Base-by-base conservation (phyloP, 1,140 invertebrate genomes). In the Conus betulinus region DNA sequence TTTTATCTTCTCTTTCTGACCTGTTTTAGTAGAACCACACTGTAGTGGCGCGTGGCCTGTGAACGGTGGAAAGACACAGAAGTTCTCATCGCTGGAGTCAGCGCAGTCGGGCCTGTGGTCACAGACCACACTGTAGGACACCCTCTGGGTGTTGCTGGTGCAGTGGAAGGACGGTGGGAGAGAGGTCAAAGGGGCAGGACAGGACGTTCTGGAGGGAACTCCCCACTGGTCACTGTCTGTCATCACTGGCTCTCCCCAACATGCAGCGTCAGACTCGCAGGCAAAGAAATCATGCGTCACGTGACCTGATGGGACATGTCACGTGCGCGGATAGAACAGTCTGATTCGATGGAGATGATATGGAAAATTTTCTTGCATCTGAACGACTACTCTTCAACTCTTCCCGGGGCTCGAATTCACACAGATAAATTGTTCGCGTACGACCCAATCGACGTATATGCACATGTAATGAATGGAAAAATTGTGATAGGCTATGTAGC, bases 41-140 rank as follows among this genome's bases (percentile, higher is more conserved):
- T 81, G 25, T 10, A 11, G 8, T 78, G n/a, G 74, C 52, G 11
- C 2, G 79, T 23, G 1, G 51, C 25, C 39, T 10, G 11, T 15
- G 84, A 25, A 85, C 25, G 84, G 63, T 2, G 13, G n/a, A 17
- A 85, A 85, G 20, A 67, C 84, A 85, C 84, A 85, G 39, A 85
- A 85, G 39, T 27, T 20, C 51, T 85, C 84, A 57, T 85, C 84
- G 27, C 84, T 85, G n/a, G 53, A 15, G 84, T 85, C 84, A 39
- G 57, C 5, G 39, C 84, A 85, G 63, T 85, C 84, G 10, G n/a
- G 8, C 5, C 84, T 53, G 63, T 85, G 63, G 51, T 85, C 84
- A 85, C 84, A 85, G 11, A 85, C 84, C 84, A 85, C 53, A 23
- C 57, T 85, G 60, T 85, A 71, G 57, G 84, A n/a, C 57, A 85